A percentile compares a stretch with the other conserved stretches of the same genome.
These are phyloP conservation scores for Nomada goodeniana DNA, from an alignment of 2,888 invertebrate species.

Conservation along the genomic window DNA sequence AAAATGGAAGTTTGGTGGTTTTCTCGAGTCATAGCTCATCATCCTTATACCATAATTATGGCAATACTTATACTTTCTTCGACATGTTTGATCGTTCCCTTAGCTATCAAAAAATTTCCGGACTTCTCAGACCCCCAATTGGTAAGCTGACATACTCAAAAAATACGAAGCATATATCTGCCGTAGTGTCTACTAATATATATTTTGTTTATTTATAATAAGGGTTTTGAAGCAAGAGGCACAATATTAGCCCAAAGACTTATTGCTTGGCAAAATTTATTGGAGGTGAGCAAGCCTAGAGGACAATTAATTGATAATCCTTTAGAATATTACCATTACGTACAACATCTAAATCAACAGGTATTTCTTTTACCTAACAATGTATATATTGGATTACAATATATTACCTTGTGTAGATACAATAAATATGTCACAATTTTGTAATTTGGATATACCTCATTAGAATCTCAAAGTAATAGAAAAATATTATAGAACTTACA, in stretches of 20 bases:
- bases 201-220: not conserved
- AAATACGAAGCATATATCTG: not conserved
- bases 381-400: not conserved
- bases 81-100: slow-evolving; percentile 88
- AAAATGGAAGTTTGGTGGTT: slow-evolving; percentile 83
- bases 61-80: slow-evolving; percentile 88
- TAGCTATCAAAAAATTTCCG: slow-evolving; percentile 88
- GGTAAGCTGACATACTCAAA: slow-evolving; percentile 85
- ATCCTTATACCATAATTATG: slow-evolving; percentile 88
- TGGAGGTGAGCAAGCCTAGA: slow-evolving; percentile 90
- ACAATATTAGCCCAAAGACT: slow-evolving; percentile 92
- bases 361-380: slow-evolving; percentile 48
- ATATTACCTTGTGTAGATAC: not conserved
- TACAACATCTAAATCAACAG: slow-evolving; percentile 72
- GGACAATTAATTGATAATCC: slow-evolving; percentile 91
- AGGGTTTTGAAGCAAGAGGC: slow-evolving; percentile 97
- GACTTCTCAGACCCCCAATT: slow-evolving; percentile 94
- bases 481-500: slow-evolving; percentile 37
- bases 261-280: slow-evolving; percentile 93
- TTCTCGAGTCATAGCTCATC: slow-evolving; percentile 88
- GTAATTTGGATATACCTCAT: not conserved
- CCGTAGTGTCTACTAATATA: not conserved
- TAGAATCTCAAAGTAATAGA: not conserved
- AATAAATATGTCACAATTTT: not conserved
- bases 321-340: slow-evolving; percentile 79